A percentile compares a stretch with the other conserved stretches of the same genome.
phyloP scores from a whole-genome alignment of 2,888 invertebrate species.

The Hydrotaea cyrtoneurina region DNA sequence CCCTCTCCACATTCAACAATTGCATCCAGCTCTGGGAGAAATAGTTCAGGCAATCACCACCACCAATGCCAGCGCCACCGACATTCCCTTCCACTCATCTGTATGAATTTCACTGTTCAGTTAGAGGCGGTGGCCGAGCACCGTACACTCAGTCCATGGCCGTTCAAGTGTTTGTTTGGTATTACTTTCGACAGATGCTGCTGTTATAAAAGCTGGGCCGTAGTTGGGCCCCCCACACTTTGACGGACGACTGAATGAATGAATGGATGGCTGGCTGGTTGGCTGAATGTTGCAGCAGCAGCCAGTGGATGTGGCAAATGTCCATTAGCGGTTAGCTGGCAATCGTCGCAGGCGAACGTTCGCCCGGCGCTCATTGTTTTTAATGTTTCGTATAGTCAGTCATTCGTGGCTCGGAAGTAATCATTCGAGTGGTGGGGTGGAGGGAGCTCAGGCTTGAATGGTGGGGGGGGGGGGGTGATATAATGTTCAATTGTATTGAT shows the following conservation, averaged over 20 bases:
- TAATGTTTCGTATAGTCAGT: slow-evolving; percentile 19
- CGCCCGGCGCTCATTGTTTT: slow-evolving; percentile 36
- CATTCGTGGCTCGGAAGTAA: neutral
- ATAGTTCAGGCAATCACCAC: neutral
- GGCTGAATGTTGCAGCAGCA: slow-evolving; percentile 12
- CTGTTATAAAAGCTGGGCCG: neutral
- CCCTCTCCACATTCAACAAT: neutral
- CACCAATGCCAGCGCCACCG: neutral
- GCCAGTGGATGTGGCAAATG: slow-evolving; percentile 60
- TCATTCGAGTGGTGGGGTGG: neutral
- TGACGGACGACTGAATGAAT: neutral
- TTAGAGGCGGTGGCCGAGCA: too few species aligned
- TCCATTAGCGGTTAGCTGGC: slow-evolving; percentile 64
- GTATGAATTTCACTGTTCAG: neutral
- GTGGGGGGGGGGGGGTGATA: neutral
- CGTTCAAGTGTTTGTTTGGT: too few species aligned
- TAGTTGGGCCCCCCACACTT: neutral
- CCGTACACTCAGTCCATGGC: too few species aligned
- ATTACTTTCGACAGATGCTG: neutral
- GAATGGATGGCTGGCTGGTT: slow-evolving; percentile 6
- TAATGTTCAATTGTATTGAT: slow-evolving; percentile 12
- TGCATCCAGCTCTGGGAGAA: too few species aligned
- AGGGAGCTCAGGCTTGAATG: too few species aligned
- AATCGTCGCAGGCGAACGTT: slow-evolving; percentile 41
- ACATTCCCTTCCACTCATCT: neutral